Percentiles rank a stretch among this genome's conserved stretches.
These are phyloP conservation scores for Typhlichthys subterraneus DNA, from an alignment of 2,797 vertebrate species.

Conservation along the genomic window DNA sequence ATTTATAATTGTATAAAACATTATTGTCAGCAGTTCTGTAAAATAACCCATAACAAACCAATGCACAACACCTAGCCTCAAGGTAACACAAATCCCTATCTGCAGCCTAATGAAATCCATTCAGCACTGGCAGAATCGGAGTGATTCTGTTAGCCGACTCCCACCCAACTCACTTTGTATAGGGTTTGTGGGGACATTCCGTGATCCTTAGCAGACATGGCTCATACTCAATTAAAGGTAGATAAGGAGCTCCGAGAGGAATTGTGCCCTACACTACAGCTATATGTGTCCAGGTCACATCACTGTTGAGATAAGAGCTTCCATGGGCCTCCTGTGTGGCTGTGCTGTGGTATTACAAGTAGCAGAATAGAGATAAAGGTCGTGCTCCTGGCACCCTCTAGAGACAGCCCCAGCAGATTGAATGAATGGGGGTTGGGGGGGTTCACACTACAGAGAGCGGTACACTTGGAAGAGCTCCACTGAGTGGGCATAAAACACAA, in stretches of 20 bases:
- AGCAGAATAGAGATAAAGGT: conserved; percentile 44
- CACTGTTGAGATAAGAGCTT: conserved; percentile 31
- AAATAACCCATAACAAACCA: too few relatives aligned
- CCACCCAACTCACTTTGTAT: conserved; percentile 20
- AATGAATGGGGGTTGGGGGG: conserved; percentile 10
- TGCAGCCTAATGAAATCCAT: too few relatives aligned
- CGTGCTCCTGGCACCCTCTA: conserved; percentile 24
- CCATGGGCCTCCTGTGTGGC: conserved; percentile 24
- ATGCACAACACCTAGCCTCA: not conserved
- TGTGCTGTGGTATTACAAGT: conserved; percentile 16
- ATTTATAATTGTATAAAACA: not conserved
- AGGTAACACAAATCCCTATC: not conserved
- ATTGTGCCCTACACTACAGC: conserved; percentile 25
- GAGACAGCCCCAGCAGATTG: conserved; percentile 40
- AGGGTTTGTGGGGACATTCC: conserved; percentile 11
- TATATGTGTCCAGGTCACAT: conserved; percentile 32
- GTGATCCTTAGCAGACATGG: conserved; percentile 34
- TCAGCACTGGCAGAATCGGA: not conserved
- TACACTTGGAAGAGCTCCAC: conserved; percentile 59
- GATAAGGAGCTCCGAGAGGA: conserved; percentile 48
- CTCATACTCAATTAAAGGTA: conserved; percentile 42
- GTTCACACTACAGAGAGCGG: conserved; percentile 48
- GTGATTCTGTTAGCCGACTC: conserved; percentile 20
- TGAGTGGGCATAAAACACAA: conserved; percentile 64
- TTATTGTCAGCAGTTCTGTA: not conserved